Conservation (phyloP, 1,140 invertebrate species). For the Brachionus koreanus region DNA sequence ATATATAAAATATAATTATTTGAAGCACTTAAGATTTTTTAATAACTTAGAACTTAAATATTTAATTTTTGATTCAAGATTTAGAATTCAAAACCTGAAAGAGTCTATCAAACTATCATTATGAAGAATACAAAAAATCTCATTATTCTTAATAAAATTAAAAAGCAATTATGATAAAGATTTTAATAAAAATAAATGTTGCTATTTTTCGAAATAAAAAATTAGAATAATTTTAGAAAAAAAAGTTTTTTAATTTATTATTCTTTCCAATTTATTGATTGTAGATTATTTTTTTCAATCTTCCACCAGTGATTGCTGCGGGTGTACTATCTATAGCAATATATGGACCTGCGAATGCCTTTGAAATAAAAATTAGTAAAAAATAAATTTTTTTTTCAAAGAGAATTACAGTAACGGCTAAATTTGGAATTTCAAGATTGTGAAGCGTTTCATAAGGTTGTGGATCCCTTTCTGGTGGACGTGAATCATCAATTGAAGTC, state of each 20-base stretch:
- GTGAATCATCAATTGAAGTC: constrained; percentile 53
- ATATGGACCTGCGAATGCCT: constrained; percentile 51
- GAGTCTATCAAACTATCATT: no score
- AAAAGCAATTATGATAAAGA: no score
- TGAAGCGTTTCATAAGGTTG: constrained; percentile 44
- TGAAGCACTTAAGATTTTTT: no score
- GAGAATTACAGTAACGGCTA: constrained; percentile 45
- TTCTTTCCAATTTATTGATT: background rate
- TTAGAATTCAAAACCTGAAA: no score
- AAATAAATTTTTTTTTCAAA: background rate
- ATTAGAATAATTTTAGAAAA: background rate
- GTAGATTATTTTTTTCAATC: constrained; percentile 46
- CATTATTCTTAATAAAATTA: no score
- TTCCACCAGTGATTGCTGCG: constrained; percentile 50
- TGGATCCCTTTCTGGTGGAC: constrained; percentile 45
- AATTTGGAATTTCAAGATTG: constrained; percentile 45
- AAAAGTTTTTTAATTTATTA: background rate
- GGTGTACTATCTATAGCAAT: constrained; percentile 52
- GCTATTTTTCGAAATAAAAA: background rate
- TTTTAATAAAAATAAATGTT: no score
- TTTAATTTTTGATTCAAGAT: no score
- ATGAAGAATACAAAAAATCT: no score
- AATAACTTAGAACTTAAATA: no score
- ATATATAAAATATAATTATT: no score
- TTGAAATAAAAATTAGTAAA: background rate